phyloP scores from a whole-genome alignment of 2,113 vertebrate species.

The Callipepla squamata region DNA sequence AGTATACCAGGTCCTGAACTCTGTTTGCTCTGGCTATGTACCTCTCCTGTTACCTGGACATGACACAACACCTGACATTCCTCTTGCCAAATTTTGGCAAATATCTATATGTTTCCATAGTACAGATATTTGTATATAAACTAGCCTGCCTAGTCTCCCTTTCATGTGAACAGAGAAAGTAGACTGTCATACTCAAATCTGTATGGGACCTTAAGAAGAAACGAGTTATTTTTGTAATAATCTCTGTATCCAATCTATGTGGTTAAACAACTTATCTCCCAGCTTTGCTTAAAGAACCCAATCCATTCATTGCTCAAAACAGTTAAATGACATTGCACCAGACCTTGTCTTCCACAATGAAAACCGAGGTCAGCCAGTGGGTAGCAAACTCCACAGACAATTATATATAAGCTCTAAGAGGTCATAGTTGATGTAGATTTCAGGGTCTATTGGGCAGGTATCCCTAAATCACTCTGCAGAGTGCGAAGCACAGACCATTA shows the following conservation, averaged over 20 bases:
- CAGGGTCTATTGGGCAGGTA: accelerated
- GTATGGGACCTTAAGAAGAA: not conserved
- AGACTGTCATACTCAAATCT: accelerated
- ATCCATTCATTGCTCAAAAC: not conserved
- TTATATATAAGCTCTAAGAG: not conserved
- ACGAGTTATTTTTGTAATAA: not conserved
- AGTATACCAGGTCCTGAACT: too few species aligned
- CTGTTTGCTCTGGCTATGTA: accelerated
- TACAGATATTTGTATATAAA: not conserved
- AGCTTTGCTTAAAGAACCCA: not conserved
- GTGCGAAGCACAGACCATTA: not conserved
- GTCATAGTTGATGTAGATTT: not conserved
- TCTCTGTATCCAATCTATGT: not conserved
- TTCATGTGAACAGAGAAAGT: not conserved
- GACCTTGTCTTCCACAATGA: not conserved
- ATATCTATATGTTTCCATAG: not conserved
- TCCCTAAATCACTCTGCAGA: not conserved
- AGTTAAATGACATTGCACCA: not conserved
- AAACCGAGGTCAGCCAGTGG: not conserved
- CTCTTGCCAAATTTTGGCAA: not conserved
- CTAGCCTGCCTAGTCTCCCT: not conserved
- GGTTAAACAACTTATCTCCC: not conserved
- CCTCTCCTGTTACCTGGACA: not conserved
- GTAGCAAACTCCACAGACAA: not conserved
- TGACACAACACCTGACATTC: not conserved